phyloP scores from a whole-genome alignment of 2,113 vertebrate genomes.

The Scomber colias region DNA sequence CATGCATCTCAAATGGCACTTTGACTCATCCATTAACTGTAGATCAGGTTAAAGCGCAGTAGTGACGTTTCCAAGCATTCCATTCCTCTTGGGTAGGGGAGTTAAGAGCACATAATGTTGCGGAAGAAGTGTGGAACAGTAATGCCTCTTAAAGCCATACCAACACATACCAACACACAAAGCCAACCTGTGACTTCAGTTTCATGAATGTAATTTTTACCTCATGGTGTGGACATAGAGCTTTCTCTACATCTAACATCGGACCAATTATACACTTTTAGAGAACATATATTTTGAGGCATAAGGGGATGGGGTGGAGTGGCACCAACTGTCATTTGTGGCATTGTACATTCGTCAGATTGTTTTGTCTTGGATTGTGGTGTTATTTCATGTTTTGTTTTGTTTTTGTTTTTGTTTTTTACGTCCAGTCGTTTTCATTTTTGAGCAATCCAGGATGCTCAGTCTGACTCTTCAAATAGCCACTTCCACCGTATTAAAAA shows the following conservation, averaged over 20 bases:
- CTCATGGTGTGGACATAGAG: conserved; percentile 79
- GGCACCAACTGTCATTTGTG: conserved; percentile 59
- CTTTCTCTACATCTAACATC: conserved; percentile 77
- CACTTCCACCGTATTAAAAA: conserved; percentile 45
- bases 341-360: conserved; percentile 52
- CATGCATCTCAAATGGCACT: conserved; percentile 77
- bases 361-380: conserved; percentile 55
- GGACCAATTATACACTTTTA: conserved; percentile 82
- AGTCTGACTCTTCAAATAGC: conserved; percentile 60
- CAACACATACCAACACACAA: conserved; percentile 65
- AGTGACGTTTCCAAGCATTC: conserved; percentile 78
- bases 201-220: conserved; percentile 84
- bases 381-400: conserved; percentile 37
- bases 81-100: conserved; percentile 65
- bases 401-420: neutral
- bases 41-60: conserved; percentile 71
- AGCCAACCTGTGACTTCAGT: conserved; percentile 79
- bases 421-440: conserved; percentile 43
- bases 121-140: conserved; percentile 53
- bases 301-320: conserved; percentile 23
- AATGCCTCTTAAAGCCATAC: conserved; percentile 81
- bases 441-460: conserved; percentile 51
- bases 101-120: conserved; percentile 74
- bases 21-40: conserved; percentile 77
- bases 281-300: conserved; percentile 63